Base-by-base conservation (phyloP, 2,888 invertebrate genomes). In the Megalurothrips usitatus region DNA sequence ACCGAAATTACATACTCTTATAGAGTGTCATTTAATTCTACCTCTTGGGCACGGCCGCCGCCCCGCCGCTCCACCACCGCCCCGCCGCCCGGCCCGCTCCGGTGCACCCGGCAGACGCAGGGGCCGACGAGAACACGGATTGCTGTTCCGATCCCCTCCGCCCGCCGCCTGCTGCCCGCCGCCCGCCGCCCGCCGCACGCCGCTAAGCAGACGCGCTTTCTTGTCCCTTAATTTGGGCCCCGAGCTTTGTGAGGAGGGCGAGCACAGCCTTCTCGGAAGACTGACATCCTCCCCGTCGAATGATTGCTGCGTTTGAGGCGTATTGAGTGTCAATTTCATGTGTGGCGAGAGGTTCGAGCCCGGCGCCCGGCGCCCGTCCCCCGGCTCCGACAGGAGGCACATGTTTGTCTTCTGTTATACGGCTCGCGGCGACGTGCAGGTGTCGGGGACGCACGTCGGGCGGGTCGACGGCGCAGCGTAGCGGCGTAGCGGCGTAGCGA, bases 21-120 rank as follows among this genome's bases (percentile, higher is more conserved):
- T 75, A 75, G 23, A 75, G 68, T 75, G 68, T 75, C 68, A 75
- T 75, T 75, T 75, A 75, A 75, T 75, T 75, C 23, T 75, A 10
- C 23, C 23, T 26, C 23, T 4, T 26, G 68, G 26, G 68, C 68
- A 11, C 6, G 19, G 68, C 68, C n/a, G 23, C 68, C 68, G n/a
- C n/a, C n/a, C 63, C n/a, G 49, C 9, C 49, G 52, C 52, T 17
- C 14, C 14, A 14, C 12, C 14, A 12, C 12, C 10, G 49, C 52
- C 52, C 19, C 14, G 52, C 52, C 14, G 58, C 58, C 58, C 14
- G 58, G 11, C 58, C 58, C 52, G 12, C 52, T 17, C 58, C 58
- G 11, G 58, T 58, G 6, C 58, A 19, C 58, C 58, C n/a, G 34
- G 34, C n/a, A n/a, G n/a, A n/a, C n/a, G n/a, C n/a, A n/a, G n/a